Evolutionary conservation across 2,888 invertebrate species (phyloP).

Genomic region (Synanthedon andrenaeformis): DNA sequence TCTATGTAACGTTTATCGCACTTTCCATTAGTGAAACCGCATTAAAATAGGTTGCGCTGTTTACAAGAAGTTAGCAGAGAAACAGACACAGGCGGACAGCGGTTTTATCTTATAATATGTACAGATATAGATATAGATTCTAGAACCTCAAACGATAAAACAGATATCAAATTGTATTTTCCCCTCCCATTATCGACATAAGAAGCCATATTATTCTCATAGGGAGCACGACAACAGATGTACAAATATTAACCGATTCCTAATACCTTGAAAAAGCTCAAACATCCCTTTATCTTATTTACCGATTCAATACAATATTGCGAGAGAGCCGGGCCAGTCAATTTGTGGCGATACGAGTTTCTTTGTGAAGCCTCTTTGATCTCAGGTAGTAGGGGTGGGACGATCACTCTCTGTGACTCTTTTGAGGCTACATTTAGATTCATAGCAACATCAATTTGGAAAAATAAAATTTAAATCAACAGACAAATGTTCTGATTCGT

Average conservation of each 20-base stretch:
- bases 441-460: too few relatives aligned
- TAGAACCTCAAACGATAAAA: too few relatives aligned
- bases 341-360: slow-evolving; percentile 25
- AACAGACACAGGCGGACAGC: too few relatives aligned
- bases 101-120: too few relatives aligned
- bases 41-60: too few relatives aligned
- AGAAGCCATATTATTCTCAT: neutral
- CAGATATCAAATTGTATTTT: too few relatives aligned
- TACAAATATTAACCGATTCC: neutral
- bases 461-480: too few relatives aligned
- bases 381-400: slow-evolving; percentile 22
- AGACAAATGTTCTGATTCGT: too few relatives aligned
- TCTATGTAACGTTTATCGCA: too few relatives aligned
- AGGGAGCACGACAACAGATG: neutral
- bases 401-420: slow-evolving; percentile 1
- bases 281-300: slow-evolving; percentile 7
- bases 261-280: neutral
- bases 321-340: slow-evolving; percentile 17
- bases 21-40: too few relatives aligned
- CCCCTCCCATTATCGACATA: neutral
- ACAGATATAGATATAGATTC: too few relatives aligned
- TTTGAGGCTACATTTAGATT: slow-evolving; percentile 3
- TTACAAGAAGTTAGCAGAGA: too few relatives aligned
- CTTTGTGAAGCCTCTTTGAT: slow-evolving; percentile 28
- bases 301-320: slow-evolving; percentile 8